Evolutionary conservation across 2,113 vertebrate species (phyloP).

Genomic region (Aspidoscelis tigris): DNA sequence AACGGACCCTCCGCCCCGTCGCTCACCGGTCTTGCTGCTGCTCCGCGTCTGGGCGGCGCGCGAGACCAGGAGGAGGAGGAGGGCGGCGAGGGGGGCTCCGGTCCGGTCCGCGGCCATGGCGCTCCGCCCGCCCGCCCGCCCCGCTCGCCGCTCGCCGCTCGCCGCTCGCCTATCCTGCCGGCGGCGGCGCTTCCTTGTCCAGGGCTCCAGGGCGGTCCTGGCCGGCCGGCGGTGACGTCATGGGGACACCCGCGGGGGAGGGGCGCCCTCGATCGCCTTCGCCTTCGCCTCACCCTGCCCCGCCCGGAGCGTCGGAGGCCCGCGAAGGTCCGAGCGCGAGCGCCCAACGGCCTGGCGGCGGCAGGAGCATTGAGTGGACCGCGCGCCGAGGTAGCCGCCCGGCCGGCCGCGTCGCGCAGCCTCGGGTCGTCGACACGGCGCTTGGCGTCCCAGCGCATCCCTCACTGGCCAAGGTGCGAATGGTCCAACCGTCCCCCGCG

Average conservation of each 20-base stretch:
- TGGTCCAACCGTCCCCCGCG: too few species aligned
- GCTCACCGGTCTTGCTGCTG: too few species aligned
- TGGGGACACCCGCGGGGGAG: neutral
- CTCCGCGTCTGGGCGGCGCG: neutral
- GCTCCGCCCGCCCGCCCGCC: too few species aligned
- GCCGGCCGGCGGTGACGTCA: neutral
- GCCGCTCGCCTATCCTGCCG: conserved; percentile 44
- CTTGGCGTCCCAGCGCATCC: too few species aligned
- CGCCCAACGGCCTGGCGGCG: neutral
- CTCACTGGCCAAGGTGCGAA: too few species aligned
- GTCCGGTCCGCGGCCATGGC: neutral
- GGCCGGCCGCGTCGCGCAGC: too few species aligned
- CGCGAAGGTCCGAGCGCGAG: neutral
- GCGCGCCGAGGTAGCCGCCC: too few species aligned
- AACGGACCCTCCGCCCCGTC: too few species aligned
- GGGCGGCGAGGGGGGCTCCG: too few species aligned
- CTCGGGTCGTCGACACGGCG: too few species aligned
- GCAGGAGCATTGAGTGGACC: too few species aligned
- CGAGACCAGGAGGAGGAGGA: neutral
- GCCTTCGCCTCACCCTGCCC: neutral
- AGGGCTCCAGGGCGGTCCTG: neutral
- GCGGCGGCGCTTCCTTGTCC: neutral
- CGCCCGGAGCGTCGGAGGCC: neutral
- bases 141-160: neutral
- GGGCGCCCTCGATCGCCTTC: neutral